Evolutionary conservation across 2,113 vertebrate genomes (phyloP).

Genomic region (Sardina pilchardus): DNA sequence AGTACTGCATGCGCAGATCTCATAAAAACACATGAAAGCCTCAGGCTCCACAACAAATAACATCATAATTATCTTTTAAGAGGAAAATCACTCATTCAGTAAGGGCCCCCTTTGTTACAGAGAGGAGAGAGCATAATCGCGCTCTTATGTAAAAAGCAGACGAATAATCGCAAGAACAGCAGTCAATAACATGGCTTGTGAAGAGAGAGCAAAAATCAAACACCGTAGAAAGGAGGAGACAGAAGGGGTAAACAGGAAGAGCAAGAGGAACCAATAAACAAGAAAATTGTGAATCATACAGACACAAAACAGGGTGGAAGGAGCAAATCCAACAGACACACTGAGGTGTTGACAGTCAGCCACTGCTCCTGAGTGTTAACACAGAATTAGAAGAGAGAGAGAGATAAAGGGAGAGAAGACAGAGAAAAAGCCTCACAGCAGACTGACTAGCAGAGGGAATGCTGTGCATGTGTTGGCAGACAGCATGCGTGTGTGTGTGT

Average conservation of each 20-base stretch:
- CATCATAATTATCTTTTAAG: constrained; percentile 37
- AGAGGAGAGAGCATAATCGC: constrained; percentile 4
- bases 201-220: not conserved
- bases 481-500: not conserved
- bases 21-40: not conserved
- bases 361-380: not conserved
- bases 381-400: not conserved
- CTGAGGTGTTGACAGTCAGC: not conserved
- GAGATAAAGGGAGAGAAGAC: not conserved
- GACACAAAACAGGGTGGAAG: not conserved
- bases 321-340: not conserved
- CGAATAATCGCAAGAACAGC: not conserved
- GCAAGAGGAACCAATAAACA: not conserved
- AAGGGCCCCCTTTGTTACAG: constrained; percentile 8
- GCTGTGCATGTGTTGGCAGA: not conserved
- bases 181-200: not conserved
- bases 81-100: constrained; percentile 27
- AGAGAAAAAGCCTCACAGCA: not conserved
- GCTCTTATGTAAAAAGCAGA: not conserved
- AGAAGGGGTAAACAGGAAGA: not conserved
- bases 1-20: not conserved
- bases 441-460: not conserved
- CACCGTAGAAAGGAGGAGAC: not conserved
- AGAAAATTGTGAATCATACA: not conserved
- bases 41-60: constrained; percentile 28